Base-by-base conservation (phyloP, 2,888 invertebrate species). In the Andrena dorsata region DNA sequence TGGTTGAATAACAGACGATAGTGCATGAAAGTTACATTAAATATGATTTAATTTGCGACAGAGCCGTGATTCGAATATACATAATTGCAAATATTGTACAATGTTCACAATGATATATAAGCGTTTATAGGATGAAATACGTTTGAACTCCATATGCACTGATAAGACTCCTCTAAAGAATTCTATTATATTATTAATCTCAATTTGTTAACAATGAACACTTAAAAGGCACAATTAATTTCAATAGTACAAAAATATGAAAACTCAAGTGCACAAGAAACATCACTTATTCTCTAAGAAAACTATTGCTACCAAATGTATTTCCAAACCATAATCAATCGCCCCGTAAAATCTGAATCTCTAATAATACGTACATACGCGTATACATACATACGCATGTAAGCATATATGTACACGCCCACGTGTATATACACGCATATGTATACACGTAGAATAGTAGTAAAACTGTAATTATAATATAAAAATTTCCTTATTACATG, bases 171-270 rank as follows among this genome's bases (percentile, higher is more conserved):
- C 26, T 73, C 76, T 65, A 71, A 87, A 83, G 28, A 80, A 85
- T 79, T 64, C 77, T 80, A 73, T 80, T 73, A 69, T 74, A 75
- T 77, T 71, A 73, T 78, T 76, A 80, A 85, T 75, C 65, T 86
- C 74, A 58, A 69, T 80, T 56, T 56, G 66, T 85, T 75, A 85
- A 82, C 79, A 84, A 47, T 79, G 88, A 90, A 89, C 84, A 86
- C 85, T 90, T 80, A 88, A 88, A 91, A 92, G 91, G 90, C 92
- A 91, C 91, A 90, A 90, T 88, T 84, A 90, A 83, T 89, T 86
- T 89, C 85, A 88, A 90, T 86, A 81, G 90, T 92, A 91, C 88
- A 91, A 92, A 92, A 91, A 90, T 91, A 91, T 89, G 88, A 90
- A 88, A 90, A 90, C 80, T 81, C 58, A 80, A 90, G 88, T 81